A percentile compares a stretch with the other conserved stretches of the same genome.
Conservation (phyloP, 2,888 invertebrate species). For the Maniola hyperantus region DNA sequence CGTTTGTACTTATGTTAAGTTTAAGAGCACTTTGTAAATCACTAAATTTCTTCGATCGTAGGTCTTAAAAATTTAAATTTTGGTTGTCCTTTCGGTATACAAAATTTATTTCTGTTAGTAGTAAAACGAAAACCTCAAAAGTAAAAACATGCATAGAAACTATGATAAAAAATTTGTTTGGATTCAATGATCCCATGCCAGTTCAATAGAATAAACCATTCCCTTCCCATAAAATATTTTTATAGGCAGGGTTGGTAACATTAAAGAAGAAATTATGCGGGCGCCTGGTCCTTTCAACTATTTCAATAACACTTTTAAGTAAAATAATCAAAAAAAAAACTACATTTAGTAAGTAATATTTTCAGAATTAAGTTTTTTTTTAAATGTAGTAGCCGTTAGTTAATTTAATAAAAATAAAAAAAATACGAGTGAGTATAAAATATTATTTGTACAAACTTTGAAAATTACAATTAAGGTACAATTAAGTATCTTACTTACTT, state of each 20-base stretch:
- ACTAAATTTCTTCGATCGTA: constrained; percentile 41
- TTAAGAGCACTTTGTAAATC: constrained; percentile 63
- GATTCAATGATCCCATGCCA: constrained; percentile 32
- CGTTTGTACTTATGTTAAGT: constrained; percentile 50
- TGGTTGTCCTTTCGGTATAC: constrained; percentile 61
- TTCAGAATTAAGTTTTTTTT: too few species aligned
- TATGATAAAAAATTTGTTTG: constrained; percentile 43
- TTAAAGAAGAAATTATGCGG: constrained; percentile 37
- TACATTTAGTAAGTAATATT: too few species aligned
- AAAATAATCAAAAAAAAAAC: too few species aligned
- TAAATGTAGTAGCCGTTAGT: too few species aligned
- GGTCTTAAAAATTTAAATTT: constrained; percentile 44
- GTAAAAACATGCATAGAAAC: constrained; percentile 47
- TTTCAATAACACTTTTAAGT: not conserved
- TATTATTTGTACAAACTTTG: not conserved
- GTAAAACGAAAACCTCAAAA: constrained; percentile 36
- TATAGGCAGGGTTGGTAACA: constrained; percentile 27
- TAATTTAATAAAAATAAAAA: too few species aligned
- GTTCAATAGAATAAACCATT: constrained; percentile 35
- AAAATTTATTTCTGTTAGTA: constrained; percentile 35
- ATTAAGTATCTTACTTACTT: too few species aligned
- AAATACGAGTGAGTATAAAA: too few species aligned
- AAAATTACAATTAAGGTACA: too few species aligned
- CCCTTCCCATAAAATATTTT: constrained; percentile 37
- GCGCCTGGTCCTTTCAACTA: constrained; percentile 22